Evolutionary conservation across 1,140 invertebrate species (phyloP).

Genomic region (Drosophila bifasciata): DNA sequence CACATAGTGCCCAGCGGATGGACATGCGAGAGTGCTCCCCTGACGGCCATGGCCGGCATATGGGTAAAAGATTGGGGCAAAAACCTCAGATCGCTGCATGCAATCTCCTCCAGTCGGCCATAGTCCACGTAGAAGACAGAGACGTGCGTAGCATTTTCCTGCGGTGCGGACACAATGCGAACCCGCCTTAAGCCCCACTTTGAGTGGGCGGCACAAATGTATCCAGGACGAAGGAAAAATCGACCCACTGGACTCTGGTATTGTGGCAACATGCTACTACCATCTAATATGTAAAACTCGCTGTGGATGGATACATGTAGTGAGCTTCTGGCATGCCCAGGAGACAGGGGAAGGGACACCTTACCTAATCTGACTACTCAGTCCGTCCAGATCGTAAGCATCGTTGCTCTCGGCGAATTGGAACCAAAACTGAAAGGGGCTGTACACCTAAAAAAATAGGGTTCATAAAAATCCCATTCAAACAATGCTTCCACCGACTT

Average conservation of each 20-base stretch:
- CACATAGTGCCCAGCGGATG: slow-evolving; percentile 47
- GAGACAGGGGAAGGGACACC: neutral
- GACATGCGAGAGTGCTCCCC: slow-evolving; percentile 41
- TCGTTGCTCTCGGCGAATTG: neutral
- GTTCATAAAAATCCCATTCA: neutral
- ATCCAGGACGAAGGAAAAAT: slow-evolving; percentile 26
- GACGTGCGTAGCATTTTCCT: neutral
- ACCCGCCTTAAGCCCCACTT: slow-evolving; percentile 25
- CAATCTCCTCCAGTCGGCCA: slow-evolving; percentile 9
- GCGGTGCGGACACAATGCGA: slow-evolving; percentile 8
- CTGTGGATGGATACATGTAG: slow-evolving; percentile 1
- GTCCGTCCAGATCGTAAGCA: neutral
- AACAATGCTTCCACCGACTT: too few species aligned
- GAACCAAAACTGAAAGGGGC: slow-evolving; percentile 65
- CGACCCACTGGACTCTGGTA: neutral
- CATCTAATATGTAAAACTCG: neutral
- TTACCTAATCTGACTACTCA: slow-evolving; percentile 15
- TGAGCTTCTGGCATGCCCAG: too few species aligned
- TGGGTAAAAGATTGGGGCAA: neutral
- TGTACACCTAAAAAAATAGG: slow-evolving; percentile 20
- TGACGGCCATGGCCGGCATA: slow-evolving; percentile 12
- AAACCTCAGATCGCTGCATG: slow-evolving; percentile 12
- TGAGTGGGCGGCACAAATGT: slow-evolving; percentile 20
- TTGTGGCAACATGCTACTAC: too few species aligned
- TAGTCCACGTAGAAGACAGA: slow-evolving; percentile 44